Evolutionary conservation across 2,113 vertebrate genomes (phyloP).

Genomic region (Cryptomyrus ogoouensis): DNA sequence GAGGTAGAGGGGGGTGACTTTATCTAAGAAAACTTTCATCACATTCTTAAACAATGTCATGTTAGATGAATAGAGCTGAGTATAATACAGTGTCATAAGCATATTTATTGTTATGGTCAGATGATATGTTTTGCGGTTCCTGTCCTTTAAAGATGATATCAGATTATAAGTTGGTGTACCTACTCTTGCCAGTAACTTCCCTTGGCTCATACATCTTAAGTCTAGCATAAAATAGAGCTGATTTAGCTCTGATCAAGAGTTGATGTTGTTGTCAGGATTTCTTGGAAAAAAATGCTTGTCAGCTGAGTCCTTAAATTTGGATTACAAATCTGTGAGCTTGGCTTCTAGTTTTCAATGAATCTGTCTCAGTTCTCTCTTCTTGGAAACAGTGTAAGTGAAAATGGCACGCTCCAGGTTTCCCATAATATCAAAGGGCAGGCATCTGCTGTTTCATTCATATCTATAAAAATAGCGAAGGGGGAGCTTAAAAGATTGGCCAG

Average conservation of each 20-base stretch:
- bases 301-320: background rate
- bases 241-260: background rate
- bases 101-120: background rate
- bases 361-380: background rate
- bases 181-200: background rate
- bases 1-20: background rate
- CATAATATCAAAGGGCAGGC: background rate
- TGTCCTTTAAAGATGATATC: background rate
- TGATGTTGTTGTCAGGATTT: background rate
- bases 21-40: background rate
- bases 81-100: background rate
- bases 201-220: background rate
- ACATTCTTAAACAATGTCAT: background rate
- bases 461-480: background rate
- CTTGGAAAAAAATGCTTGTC: background rate
- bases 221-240: background rate
- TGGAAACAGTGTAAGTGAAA: background rate
- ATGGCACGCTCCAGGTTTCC: background rate
- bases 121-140: background rate
- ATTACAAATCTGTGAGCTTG: background rate
- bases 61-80: background rate
- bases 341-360: background rate
- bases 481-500: too few relatives aligned
- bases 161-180: background rate
- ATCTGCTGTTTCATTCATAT: background rate